Evolutionary conservation across 1,140 invertebrate species (phyloP), one percentile per base, ranked within the genome.

Genomic region (Brachionus asplanchnoidis): DNA sequence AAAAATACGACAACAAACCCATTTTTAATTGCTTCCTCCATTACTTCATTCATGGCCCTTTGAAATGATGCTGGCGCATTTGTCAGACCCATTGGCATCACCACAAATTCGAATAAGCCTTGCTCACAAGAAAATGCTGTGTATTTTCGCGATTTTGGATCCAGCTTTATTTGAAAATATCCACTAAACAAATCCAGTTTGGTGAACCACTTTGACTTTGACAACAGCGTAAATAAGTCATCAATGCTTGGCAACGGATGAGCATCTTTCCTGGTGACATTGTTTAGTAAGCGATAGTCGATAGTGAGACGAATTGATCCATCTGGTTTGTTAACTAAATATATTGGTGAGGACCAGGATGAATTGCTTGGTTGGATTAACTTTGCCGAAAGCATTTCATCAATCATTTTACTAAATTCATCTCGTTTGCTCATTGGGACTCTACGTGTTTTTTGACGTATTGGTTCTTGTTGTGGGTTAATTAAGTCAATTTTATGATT

Each of bases 131-230:
- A 46, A 46, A 46, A 46, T 46, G 44, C 44, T 46, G 44, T 46
- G 44, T 46, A 46, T 46, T 46, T 46, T 11, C 12, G 9, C 44
- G 44, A 46, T 46, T 46, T 46, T 46, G 44, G 44, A 65, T 9
- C 56, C 56, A 65, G 20, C 56, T 65, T 65, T 65, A 65, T 65
- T 65, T 65, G 56, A 65, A 65, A 65, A 65, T 65, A 65, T 65
- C 20, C 56, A 65, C 56, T 65, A 20, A 65, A 65, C 56, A 65
- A 65, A 65, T 65, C 56, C 14, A 26, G 56, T 65, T 65, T 65
- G 9, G 56, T 65, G 56, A 65, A 65, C 56, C 17, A 65, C 56
- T 17, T 65, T 17, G 56, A 65, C 17, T 65, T 65, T 20, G 56
- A 65, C 23, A 65, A 65, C 28, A 3, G 28, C 28, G 28, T 32